phyloP scores from a whole-genome alignment of 2,113 vertebrate species.

The Carassius carassius region DNA sequence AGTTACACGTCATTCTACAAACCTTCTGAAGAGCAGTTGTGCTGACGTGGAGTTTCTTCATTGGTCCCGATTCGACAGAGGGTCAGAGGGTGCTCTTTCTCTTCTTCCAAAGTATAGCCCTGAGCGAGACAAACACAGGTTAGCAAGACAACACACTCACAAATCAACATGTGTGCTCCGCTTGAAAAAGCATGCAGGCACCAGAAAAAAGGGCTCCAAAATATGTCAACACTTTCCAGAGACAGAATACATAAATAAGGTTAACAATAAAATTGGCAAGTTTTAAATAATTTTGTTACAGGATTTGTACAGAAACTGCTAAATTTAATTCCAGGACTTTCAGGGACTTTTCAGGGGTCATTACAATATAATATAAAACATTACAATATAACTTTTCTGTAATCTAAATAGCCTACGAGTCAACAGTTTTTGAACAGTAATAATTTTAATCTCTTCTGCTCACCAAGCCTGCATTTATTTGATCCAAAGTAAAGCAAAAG shows the following conservation, averaged over 20 bases:
- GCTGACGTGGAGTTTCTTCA: conserved; percentile 98
- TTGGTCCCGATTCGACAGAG: conserved; percentile 87
- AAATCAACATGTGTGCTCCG: conserved; percentile 46
- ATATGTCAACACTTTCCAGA: neutral
- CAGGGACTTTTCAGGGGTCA: too few relatives aligned
- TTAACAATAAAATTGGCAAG: neutral
- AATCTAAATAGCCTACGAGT: too few relatives aligned
- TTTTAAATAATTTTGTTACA: neutral
- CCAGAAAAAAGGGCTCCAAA: neutral
- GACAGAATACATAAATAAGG: neutral
- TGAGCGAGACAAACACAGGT: conserved; percentile 60
- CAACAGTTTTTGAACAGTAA: too few relatives aligned
- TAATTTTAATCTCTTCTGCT: too few relatives aligned
- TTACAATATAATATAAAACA: too few relatives aligned
- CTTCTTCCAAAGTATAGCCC: conserved; percentile 97
- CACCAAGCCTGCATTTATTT: too few relatives aligned
- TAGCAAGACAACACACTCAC: neutral
- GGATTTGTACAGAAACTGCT: too few relatives aligned
- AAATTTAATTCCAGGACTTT: too few relatives aligned
- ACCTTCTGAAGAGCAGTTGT: conserved; percentile 98
- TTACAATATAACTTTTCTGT: too few relatives aligned
- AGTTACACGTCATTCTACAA: neutral
- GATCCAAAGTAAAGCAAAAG: too few relatives aligned
- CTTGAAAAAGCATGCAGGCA: neutral
- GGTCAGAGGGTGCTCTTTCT: conserved; percentile 92